Percentiles rank a stretch among this genome's conserved stretches.
Conservation (phyloP, 2,113 vertebrate genomes). For the Lophotis ruficrista region DNA sequence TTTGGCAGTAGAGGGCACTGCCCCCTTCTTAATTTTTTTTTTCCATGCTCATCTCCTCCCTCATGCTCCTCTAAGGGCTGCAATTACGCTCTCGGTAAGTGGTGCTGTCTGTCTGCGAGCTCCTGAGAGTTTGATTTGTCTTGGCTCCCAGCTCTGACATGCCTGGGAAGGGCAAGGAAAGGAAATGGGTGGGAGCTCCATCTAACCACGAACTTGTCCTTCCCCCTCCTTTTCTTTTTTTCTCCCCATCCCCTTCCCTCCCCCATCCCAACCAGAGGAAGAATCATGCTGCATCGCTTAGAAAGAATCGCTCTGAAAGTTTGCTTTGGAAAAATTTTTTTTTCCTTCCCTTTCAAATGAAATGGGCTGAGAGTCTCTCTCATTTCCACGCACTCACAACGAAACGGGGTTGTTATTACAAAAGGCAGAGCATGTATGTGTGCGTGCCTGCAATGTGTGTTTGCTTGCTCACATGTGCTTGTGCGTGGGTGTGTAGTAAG, state of each 20-base stretch:
- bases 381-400: background rate
- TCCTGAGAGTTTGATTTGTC: conserved; percentile 80
- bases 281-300: background rate
- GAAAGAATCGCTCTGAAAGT: background rate
- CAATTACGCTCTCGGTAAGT: conserved; percentile 73
- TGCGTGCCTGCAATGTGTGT: background rate
- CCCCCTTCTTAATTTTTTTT: background rate
- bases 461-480: background rate
- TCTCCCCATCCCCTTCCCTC: background rate
- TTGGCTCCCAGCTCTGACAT: conserved; percentile 87
- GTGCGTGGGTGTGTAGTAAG: background rate
- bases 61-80: conserved; percentile 63
- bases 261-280: conserved; percentile 52
- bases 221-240: background rate
- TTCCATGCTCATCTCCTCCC: background rate
- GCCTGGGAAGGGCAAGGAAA: conserved; percentile 93
- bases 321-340: background rate
- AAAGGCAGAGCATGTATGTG: background rate
- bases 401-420: background rate
- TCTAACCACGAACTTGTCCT: conserved; percentile 69
- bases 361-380: background rate
- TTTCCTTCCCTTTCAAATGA: background rate
- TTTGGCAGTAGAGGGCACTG: conserved; percentile 72
- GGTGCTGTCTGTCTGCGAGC: conserved; percentile 76
- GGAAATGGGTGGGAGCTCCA: conserved; percentile 88